Evolutionary conservation across 2,113 vertebrate genomes (phyloP).

Genomic region (Anser brachyrhynchus): DNA sequence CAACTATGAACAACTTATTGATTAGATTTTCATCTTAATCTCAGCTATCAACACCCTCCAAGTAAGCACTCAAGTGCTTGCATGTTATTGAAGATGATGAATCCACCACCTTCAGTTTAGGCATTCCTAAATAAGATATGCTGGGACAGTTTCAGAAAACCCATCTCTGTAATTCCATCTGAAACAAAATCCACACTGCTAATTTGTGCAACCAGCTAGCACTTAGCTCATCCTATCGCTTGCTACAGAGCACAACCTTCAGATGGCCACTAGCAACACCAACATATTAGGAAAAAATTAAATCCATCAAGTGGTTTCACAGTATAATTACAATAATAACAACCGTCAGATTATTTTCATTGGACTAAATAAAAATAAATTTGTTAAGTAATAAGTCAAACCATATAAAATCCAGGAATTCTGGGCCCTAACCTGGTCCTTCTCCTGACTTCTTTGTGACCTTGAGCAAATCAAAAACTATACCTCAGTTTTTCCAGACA

Average conservation of each 20-base stretch:
- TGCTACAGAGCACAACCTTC: neutral
- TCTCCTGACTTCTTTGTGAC: neutral
- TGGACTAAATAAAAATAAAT: neutral
- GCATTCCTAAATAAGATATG: neutral
- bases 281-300: neutral
- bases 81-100: fast-evolving
- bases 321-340: neutral
- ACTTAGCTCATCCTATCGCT: neutral
- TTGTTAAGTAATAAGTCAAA: neutral
- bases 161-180: neutral
- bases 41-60: neutral
- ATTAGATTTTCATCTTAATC: neutral
- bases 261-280: neutral
- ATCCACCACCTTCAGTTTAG: neutral
- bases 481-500: neutral
- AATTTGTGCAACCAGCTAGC: neutral
- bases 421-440: neutral
- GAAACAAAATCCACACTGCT: neutral
- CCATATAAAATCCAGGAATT: neutral
- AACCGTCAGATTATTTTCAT: neutral
- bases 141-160: neutral
- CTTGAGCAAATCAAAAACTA: neutral
- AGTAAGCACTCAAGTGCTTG: neutral
- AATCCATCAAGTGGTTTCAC: neutral
- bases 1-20: neutral